Base-by-base conservation (phyloP, 2,797 vertebrate species). In the Spatula clypeata region DNA sequence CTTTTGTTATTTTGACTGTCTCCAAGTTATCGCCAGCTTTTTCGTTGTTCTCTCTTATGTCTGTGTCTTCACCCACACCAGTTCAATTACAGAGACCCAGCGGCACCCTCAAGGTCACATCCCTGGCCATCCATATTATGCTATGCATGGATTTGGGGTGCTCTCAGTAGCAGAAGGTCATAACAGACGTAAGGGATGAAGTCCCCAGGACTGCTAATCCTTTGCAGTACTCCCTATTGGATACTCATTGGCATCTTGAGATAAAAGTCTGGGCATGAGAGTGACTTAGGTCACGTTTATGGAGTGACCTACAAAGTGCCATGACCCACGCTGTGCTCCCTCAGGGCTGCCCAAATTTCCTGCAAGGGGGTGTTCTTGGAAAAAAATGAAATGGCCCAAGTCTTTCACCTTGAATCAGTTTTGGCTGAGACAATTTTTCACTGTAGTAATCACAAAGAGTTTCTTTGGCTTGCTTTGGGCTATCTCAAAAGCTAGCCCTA, bases 391-490 rank as follows among this genome's bases (percentile, higher is more conserved):
- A 58, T 5, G 17, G 40, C 24, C 45, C 55, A 15, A 76, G 49
- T 17, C 29, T 19, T 67, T 26, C 42, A 20, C 53, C 27, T 67
- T 47, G 32, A 57, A 44, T 67, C 27, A n/a, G 16, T 57, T 38
- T 57, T 79, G 42, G 53, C 40, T 26, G 42, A 67, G 32, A 32
- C 31, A 55, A 23, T 38, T 57, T 67, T 57, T 79, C 42, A 67
- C 32, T 67, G 29, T 26, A 31, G 6, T 5, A 32, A 38, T 9
- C 27, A 47, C 53, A 47, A 24, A 70, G 12, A 36, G 12, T 65
- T 82, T 72, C 24, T 57, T 82, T 0, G 4, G 31, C n/a, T 72
- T 57, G 29, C 1, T 1, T 0, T 27, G 24, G 42, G 40, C 64
- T 69, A 2, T 9, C n/a, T 49, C 1, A 3, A 91, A 79, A 80